Percentiles rank a stretch among this genome's conserved stretches.
Conservation (phyloP, 2,113 vertebrate genomes). For the Psittacara wagleri region DNA sequence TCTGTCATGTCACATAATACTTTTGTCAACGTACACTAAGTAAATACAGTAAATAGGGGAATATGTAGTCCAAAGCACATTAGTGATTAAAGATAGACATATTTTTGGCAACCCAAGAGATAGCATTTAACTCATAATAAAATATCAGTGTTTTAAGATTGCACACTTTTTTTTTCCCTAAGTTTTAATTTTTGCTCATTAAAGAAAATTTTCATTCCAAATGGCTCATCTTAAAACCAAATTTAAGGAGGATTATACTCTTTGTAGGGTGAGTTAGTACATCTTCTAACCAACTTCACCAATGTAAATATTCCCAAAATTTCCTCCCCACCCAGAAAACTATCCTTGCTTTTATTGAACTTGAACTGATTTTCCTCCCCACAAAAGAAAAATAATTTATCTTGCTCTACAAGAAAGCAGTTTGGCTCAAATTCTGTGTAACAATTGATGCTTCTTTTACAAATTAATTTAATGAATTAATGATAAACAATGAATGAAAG, state of each 20-base stretch:
- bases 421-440: not conserved
- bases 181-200: not conserved
- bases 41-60: not conserved
- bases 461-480: not conserved
- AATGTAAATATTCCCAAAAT: not conserved
- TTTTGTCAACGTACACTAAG: not conserved
- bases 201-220: not conserved
- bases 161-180: not conserved
- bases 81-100: not conserved
- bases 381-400: not conserved
- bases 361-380: not conserved
- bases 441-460: rapidly evolving
- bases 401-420: not conserved
- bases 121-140: not conserved
- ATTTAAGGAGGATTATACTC: not conserved
- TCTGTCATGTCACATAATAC: not conserved
- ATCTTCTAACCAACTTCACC: not conserved
- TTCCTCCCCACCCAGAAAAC: not conserved
- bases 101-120: not conserved
- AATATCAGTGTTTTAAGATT: not conserved
- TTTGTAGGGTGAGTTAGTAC: not conserved
- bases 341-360: not conserved
- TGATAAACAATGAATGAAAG: not conserved
- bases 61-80: not conserved
- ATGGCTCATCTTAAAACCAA: not conserved